A percentile compares a stretch with the other conserved stretches of the same genome.
Evolutionary conservation across 2,113 vertebrate species (phyloP).

Genomic region (Tor tambroides): DNA sequence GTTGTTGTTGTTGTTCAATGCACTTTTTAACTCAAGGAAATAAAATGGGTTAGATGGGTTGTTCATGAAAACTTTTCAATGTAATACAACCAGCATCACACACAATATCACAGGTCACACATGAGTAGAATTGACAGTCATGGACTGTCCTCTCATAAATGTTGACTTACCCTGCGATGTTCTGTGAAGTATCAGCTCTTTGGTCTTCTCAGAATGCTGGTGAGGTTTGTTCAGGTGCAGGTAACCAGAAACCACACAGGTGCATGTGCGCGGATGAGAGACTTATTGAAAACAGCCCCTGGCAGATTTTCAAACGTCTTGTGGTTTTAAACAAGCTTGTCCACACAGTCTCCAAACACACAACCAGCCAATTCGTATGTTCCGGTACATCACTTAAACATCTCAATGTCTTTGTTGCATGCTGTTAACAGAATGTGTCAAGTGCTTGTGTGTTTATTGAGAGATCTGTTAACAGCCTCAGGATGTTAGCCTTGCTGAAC

Average conservation of each 20-base stretch:
- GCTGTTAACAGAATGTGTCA: not conserved
- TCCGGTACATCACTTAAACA: not conserved
- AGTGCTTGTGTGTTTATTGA: not conserved
- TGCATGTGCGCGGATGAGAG: not conserved
- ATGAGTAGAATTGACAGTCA: not conserved
- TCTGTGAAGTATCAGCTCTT: not conserved
- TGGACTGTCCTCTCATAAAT: not conserved
- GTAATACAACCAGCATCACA: not conserved
- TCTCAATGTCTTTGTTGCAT: not conserved
- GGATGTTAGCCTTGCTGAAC: not conserved
- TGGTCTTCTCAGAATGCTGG: not conserved
- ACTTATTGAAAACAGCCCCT: slow-evolving; percentile 26
- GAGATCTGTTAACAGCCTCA: not conserved
- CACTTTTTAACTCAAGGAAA: not conserved
- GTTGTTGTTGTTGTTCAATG: not conserved
- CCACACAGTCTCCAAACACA: slow-evolving; percentile 39
- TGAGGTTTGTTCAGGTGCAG: not conserved
- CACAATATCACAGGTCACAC: not conserved
- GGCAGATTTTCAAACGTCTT: slow-evolving; percentile 39
- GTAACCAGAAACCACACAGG: slow-evolving; percentile 14
- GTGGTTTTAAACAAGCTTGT: slow-evolving; percentile 26
- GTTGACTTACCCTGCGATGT: not conserved
- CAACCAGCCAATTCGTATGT: not conserved
- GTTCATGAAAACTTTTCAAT: no score
- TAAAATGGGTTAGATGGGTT: not conserved